Evolutionary conservation across 2,113 vertebrate genomes (phyloP), one percentile per base, ranked within the genome.

Genomic region (Baryphthengus martii): DNA sequence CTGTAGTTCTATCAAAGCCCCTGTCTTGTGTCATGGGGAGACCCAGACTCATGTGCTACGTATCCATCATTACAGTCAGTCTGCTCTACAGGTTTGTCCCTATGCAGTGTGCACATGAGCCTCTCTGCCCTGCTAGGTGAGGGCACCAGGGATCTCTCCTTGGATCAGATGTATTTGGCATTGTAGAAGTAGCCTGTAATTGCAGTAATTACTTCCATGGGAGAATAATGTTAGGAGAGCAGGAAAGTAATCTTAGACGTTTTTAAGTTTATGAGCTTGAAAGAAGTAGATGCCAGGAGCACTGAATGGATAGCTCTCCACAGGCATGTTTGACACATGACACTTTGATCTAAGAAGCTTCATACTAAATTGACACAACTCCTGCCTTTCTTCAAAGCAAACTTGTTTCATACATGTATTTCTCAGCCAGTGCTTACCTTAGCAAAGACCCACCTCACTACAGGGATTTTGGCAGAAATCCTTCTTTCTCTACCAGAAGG

Each of bases 341-440:
- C 70, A 55, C 56, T 78, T 93, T 82, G 53, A 85, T 79, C 91
- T 85, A 65, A 59, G 4, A 25, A 85, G 53, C 56, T 91, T 91
- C 2, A 1, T 28, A 15, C 58, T 84, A 67, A 66, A 95, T 29
- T 56, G 80, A 80, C 40, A 79, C 15, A 89, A 78, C 23, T 85
- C 45, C 49, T 76, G 61, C 40, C 58, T 85, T 87, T 56, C 77
- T 24, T 28, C n/a, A 92, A 89, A 92, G 66, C 37, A 79, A 67
- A 89, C 74, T 72, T 75, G n/a, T 72, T 81, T 85, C 29, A 63
- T 28, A 68, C 6, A 6, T 37, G 4, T 56, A 82, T 82, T 89
- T 82, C 62, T 49, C 70, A 40, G 44, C 11, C 28, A 75, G 35
- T 19, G 35, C 18, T 74, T 79, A 75, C 29, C 8, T 82, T 40